Base-by-base conservation (phyloP, 2,888 invertebrate genomes). In the Orthosia incerta region DNA sequence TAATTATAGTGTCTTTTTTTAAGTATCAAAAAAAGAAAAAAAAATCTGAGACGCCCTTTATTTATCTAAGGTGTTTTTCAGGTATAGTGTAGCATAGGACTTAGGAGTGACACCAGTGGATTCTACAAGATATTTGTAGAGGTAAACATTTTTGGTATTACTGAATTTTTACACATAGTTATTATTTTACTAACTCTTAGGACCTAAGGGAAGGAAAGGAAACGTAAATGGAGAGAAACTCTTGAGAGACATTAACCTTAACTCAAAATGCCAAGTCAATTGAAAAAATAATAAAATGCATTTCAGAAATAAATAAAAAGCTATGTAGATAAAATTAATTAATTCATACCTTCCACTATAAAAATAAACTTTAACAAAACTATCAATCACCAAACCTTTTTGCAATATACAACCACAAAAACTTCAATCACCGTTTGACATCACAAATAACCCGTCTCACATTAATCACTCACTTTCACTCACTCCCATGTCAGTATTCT, bases 401-500 rank as follows among this genome's bases (percentile, higher is more conserved):
- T 4, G 5, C 13, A 11, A 45, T 4, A 23, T 45, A 2, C 26
- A 23, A 31, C 15, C 57, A 62, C 57, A 39, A 46, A 39, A 63
- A 51, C 12, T 13, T 55, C 61, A 66, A 59, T 50, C 66, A 66
- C 73, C 31, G 31, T 50, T 46, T 70, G 56, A 61, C 26, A 20
- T 39, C 18, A 53, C 56, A 45, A 63, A 63, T 12, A 23, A 26
- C 26, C 4, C n/a, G 2, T 20, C 20, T 13, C 45, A 48, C 31
- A 13, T 59, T 15, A 62, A 64, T 59, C 69, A 83, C 53, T 66
- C 68, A 69, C 63, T 83, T 83, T 74, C 62, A 79, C 79, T 74
- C 23, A 83, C 65, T 55, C 80, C 76, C 80, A 82, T 85, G 74
- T 45, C 57, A 78, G 23, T 61, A 71, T 66, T 51, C 48, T 71